Conservation (phyloP, 2,888 invertebrate genomes). For the Brachynemurus nebulosus region DNA sequence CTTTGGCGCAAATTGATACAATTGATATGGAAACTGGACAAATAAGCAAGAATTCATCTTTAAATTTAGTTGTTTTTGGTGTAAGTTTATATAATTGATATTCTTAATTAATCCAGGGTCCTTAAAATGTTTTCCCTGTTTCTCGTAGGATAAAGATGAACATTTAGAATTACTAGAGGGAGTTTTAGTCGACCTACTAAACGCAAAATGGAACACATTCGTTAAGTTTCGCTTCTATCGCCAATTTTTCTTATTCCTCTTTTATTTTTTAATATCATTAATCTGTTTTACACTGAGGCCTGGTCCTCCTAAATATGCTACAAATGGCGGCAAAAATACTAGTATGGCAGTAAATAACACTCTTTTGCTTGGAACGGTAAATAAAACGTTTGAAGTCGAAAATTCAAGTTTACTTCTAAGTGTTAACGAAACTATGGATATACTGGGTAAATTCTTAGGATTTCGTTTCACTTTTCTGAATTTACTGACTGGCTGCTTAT, state of each 20-base stretch:
- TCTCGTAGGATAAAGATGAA: conserved; percentile 74
- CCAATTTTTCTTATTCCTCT: conserved; percentile 79
- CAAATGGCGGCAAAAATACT: conserved; percentile 24
- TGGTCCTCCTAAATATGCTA: conserved; percentile 46
- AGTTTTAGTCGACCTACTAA: conserved; percentile 79
- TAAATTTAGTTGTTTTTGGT: conserved; percentile 93
- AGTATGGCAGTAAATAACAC: conserved; percentile 27
- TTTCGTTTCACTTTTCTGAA: neutral
- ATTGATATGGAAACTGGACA: conserved; percentile 82
- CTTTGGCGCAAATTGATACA: conserved; percentile 86
- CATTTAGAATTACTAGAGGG: conserved; percentile 94
- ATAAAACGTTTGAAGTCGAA: conserved; percentile 2
- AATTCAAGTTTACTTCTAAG: neutral
- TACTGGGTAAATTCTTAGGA: neutral
- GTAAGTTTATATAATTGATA: too few relatives aligned
- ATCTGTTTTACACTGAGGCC: conserved; percentile 83
- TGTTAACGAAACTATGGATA: conserved; percentile 1
- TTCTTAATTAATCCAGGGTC: too few relatives aligned
- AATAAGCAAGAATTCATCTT: conserved; percentile 88
- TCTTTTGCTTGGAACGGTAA: conserved; percentile 14
- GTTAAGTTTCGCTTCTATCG: conserved; percentile 88
- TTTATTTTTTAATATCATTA: conserved; percentile 80
- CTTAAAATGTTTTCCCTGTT: conserved; percentile 7
- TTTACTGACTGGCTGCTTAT: neutral
- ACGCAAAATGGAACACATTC: conserved; percentile 97